Evolutionary conservation across 2,113 vertebrate species (phyloP), one percentile per base, ranked within the genome.

Genomic region (Tragulus kanchil): DNA sequence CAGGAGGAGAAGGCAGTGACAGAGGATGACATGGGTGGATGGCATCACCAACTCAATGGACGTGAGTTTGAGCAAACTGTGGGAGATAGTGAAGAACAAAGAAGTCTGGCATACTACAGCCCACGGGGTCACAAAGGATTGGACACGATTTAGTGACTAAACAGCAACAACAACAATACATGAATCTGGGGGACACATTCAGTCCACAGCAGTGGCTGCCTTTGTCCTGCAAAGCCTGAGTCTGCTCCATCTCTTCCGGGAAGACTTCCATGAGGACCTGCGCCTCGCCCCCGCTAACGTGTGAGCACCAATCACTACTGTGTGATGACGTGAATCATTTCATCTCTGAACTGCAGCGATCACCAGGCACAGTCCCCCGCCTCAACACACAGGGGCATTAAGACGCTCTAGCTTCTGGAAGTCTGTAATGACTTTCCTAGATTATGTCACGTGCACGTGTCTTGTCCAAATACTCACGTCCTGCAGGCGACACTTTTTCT

Each of bases 241-340:
- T 3, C 31, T n/a, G 12, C n/a, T 26, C 16, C 1, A 2, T 8
- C 14, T 14, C 54, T 48, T n/a, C 45, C 2, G 0, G 62, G 48
- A 54, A 59, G 62, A 0, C 89, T 71, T 73, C 56, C n/a, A 8
- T 6, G 31, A n/a, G 9, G 3, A 69, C 9, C 17, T 26, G 16
- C 45, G 5, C 19, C 54, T 31, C 9, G 1, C 54, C 14, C 50
- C 15, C 62, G 26, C 15, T 14, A 73, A 48, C 12, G 26, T 21
- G 17, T 2, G 26, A 5, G 71, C 8, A 21, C 62, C 56, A 4
- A 13, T 28, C 52, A 28, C 45, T 2, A 1, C 15, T 17, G 11
- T 0, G 62, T 2, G 21, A 23, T 10, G 1, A 0, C 42, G 42
- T 1, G 13, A 28, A 19, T 26, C 9, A 6, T 3, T 36, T 62